Base-by-base conservation (phyloP, 2,797 vertebrate genomes). In the Peromyscus eremicus region DNA sequence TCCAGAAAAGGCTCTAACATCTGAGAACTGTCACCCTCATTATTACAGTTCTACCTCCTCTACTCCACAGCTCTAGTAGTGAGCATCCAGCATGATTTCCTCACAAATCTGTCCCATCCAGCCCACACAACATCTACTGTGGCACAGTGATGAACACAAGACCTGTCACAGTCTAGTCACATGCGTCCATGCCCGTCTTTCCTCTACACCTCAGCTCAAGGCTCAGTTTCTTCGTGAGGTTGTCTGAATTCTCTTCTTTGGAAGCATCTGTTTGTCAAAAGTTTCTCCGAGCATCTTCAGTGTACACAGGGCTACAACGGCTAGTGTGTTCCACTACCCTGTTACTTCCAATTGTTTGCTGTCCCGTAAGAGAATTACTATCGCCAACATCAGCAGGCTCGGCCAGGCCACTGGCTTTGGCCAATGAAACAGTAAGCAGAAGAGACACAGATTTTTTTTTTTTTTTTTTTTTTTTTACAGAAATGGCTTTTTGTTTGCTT, bases 371-470 rank as follows among this genome's bases (percentile, higher is more conserved):
- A 96, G 55, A 85, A 77, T 85, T 37, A 62, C 2, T 34, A 34
- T 23, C 40, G 37, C 40, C n/a, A 70, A 85, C 27, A 27, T 29
- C 29, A 71, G 92, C 70, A 57, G 83, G 2, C 57, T n/a, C 79
- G 37, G 46, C 52, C 68, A 66, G 6, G 62, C 37, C 29, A 49
- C 16, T 43, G 43, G 43, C 77, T 94, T 46, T 85, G 62, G 52
- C 32, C 82, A 95, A 70, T 32, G 70, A 79, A 87, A 37, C n/a
- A 13, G 19, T 60, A 87, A 94, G 46, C 73, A 85, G 57, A 94
- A 89, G 25, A 66, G 70, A 95, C 52, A 34, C 90, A 91, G 19
- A 91, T 55, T 9, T 84, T 86, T 52, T 9, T 84, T 86, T 9
- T n/a, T n/a, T n/a, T n/a, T n/a, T n/a, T 84, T 86, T 52, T 64